Base-by-base conservation (phyloP, 2,797 vertebrate species). In the Protosalanx chinensis region DNA sequence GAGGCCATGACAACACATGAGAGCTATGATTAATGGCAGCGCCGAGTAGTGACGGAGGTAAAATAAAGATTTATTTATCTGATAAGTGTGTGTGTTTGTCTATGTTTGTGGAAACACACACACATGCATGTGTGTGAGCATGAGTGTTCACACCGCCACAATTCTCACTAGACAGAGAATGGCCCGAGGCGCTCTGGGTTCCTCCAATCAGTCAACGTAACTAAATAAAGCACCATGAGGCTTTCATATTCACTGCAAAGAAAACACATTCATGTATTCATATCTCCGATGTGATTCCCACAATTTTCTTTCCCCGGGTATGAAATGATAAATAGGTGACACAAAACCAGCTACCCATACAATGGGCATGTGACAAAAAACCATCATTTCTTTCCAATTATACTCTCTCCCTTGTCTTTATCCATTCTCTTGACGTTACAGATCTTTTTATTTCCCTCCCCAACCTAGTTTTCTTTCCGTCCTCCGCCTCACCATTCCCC, bases 1-100 rank as follows among this genome's bases (percentile, higher is more conserved):
- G 76, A 76, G 53, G 56, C 69, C 73, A 70, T 88, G 89, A 88
- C 86, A 87, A 84, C 80, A 83, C 73, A 84, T 86, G 83, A 80
- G 86, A 88, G 85, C 84, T 79, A 85, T 91, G 91, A 93, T 92
- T 90, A 90, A 92, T 91, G 87, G 85, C 77, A 76, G 84, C 51
- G 73, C 87, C 87, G 84, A 81, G 78, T 78, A 77, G 75, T 72
- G 83, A 80, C 70, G 85, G 75, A 58, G 76, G 73, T 77, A 79
- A 85, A 33, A 56, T 74, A 70, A 86, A 82, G 70, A 81, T 84
- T 80, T 82, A 78, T 82, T 76, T 68, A 64, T 57, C 67, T 66
- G 73, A 57, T 68, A 70, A 75, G 66, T 49, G 30, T 56, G 30
- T 29, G 79, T 81, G 49, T 59, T 23, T 63, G 69, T 68, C 72